Evolutionary conservation across 2,113 vertebrate genomes (phyloP), one percentile per base, ranked within the genome.

Genomic region (Sinocyclocheilus rhinocerous): DNA sequence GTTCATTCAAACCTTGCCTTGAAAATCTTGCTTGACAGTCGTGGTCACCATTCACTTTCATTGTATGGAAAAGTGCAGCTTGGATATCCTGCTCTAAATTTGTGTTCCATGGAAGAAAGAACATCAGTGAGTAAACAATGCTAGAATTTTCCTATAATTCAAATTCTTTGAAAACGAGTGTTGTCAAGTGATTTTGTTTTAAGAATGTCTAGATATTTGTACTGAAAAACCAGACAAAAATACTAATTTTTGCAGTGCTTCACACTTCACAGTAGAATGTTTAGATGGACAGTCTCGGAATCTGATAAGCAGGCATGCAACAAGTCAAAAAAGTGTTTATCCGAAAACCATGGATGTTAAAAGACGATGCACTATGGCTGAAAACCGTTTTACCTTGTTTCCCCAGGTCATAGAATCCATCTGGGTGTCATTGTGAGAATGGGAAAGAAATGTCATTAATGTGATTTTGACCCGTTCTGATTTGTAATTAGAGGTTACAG

Each of bases 231-330:
- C 26, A 77, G 48, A 77, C 76, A 77, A 29, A 77, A 55, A 77
- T 77, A 20, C 16, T 0, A 4, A 12, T 20, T 77, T 77, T 77
- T 77, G 76, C 76, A 77, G 76, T 55, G 76, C 76, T 77, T 55
- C 90, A 89, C 89, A 90, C 93, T 93, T 91, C 88, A 93, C 85
- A 75, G 90, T 94, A 95, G 94, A 92, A 88, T 91, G 89, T 76
- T 89, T 95, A 94, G 93, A 89, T 77, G 84, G 81, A 93, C 92
- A 94, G 93, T 81, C 55, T 88, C 50, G 90, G 92, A 92, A 93
- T 90, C 92, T 90, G 92, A 76, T 91, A 77, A 61, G 57, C 77
- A 88, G 77, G 76, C 24, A 57, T 69, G 55, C 69, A 72, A 57
- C 73, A 16, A 24, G 73, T 83, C 39, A 50, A 45, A 45, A 63